Conservation (phyloP, 2,888 invertebrate genomes). For the Carpatolechia fugitivella region DNA sequence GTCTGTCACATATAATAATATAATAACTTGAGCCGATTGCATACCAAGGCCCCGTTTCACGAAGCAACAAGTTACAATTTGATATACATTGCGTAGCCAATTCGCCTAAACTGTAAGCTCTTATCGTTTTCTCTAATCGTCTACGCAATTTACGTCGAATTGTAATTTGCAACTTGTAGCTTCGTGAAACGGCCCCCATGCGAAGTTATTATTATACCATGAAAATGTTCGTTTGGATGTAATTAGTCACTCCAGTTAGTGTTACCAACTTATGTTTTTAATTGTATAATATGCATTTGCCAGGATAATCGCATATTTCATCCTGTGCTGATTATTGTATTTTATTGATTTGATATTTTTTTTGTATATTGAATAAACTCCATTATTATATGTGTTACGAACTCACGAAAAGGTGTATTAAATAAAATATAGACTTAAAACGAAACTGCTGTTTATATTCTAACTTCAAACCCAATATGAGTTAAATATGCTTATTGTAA, state of each 20-base stretch:
- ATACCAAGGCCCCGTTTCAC: too few relatives aligned
- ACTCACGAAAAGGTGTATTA: slow-evolving; percentile 71
- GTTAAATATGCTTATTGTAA: background rate
- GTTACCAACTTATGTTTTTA: slow-evolving; percentile 3
- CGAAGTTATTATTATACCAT: background rate
- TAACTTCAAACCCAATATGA: background rate
- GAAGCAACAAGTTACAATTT: too few relatives aligned
- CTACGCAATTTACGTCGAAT: too few relatives aligned
- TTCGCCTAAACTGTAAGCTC: too few relatives aligned
- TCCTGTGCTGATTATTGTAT: slow-evolving; percentile 56
- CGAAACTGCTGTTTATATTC: slow-evolving; percentile 30
- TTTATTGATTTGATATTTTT: slow-evolving; percentile 54
- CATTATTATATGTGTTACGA: slow-evolving; percentile 66
- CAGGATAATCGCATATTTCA: slow-evolving; percentile 49
- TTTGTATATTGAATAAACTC: slow-evolving; percentile 67
- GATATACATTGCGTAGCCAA: too few relatives aligned
- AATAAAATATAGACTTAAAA: slow-evolving; percentile 70
- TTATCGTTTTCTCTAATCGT: too few relatives aligned
- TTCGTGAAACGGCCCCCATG: too few relatives aligned
- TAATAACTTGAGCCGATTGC: too few relatives aligned
- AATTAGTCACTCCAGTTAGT: background rate
- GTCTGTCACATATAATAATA: too few relatives aligned
- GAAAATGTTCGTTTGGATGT: too few relatives aligned
- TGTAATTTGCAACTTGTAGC: too few relatives aligned
- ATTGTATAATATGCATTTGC: slow-evolving; percentile 48